These are phyloP conservation scores for Zaprionus gabonicus DNA, from an alignment of 1,140 invertebrate species.

Conservation along the genomic window DNA sequence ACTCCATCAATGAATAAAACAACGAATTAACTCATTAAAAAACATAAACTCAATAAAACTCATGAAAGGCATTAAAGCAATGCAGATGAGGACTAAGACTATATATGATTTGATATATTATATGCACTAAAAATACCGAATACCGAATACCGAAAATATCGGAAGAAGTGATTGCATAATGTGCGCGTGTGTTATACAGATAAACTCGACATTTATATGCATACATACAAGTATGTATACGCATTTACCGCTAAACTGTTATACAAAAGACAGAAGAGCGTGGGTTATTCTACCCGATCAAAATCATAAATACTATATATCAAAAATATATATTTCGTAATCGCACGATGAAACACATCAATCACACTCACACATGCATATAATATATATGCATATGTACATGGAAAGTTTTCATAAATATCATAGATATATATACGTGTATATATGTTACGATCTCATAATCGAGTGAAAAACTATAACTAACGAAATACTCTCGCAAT, in stretches of 20 bases:
- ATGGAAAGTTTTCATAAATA: constrained; percentile 57
- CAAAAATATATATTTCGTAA: constrained; percentile 71
- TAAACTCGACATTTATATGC: constrained; percentile 29
- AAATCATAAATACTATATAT: constrained; percentile 13
- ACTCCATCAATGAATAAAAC: constrained; percentile 2
- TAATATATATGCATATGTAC: constrained; percentile 29
- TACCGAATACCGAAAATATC: constrained; percentile 10
- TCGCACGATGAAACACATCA: constrained; percentile 37
- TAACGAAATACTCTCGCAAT: constrained; percentile 21
- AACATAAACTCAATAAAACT: constrained; percentile 7
- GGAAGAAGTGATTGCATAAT: constrained; percentile 71
- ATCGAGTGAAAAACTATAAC: constrained; percentile 11
- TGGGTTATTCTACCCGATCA: neutral
- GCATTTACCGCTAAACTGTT: constrained; percentile 18
- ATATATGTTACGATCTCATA: constrained; percentile 9
- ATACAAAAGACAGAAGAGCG: constrained; percentile 14
- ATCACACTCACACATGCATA: constrained; percentile 22
- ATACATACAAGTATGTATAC: constrained; percentile 26
- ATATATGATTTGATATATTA: neutral
- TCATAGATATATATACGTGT: constrained; percentile 13
- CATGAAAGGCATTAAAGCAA: constrained; percentile 9
- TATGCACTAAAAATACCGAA: constrained; percentile 1
- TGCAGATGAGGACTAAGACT: neutral
- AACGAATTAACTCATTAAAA: constrained; percentile 4
- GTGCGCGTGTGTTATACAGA: constrained; percentile 67